Percentiles rank a stretch among this genome's conserved stretches.
Evolutionary conservation across 1,140 invertebrate species (phyloP).

Genomic region (Onthophagus taurus): DNA sequence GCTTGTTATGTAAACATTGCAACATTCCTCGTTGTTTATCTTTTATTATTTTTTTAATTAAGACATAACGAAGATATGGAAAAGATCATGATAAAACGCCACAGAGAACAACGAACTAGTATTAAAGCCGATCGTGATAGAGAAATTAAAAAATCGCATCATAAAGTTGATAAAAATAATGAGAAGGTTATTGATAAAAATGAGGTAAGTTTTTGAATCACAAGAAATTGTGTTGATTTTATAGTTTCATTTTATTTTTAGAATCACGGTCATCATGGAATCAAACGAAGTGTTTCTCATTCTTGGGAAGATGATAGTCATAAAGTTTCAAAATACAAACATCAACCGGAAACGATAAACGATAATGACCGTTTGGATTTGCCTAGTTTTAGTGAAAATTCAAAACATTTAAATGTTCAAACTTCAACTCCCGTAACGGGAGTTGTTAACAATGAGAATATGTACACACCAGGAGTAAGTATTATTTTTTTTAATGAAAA

Average conservation of each 20-base stretch:
- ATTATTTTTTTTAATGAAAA: neutral
- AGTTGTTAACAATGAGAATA: conserved; percentile 7
- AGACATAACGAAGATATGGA: conserved; percentile 73
- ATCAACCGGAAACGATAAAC: conserved; percentile 21
- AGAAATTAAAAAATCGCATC: conserved; percentile 35
- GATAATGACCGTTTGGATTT: conserved; percentile 14
- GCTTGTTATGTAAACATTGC: too few relatives aligned
- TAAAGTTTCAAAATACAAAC: conserved; percentile 44
- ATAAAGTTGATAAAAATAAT: conserved; percentile 25
- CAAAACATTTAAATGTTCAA: conserved; percentile 11
- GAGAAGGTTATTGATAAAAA: conserved; percentile 20
- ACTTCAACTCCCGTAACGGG: neutral
- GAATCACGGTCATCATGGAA: conserved; percentile 35
- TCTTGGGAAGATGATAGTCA: conserved; percentile 47
- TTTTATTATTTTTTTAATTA: conserved; percentile 16
- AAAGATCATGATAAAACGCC: conserved; percentile 61
- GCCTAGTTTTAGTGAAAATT: neutral
- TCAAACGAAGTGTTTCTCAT: conserved; percentile 47
- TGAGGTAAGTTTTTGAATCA: conserved; percentile 16
- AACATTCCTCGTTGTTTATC: too few relatives aligned
- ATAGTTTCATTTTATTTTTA: neutral
- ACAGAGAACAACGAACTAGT: conserved; percentile 49
- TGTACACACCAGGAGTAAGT: conserved; percentile 9
- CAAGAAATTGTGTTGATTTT: neutral
- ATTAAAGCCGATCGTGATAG: conserved; percentile 40